These are phyloP conservation scores for Cryptoleucopteryx plumbea DNA, from an alignment of 2,113 vertebrate genomes.

Conservation along the genomic window DNA sequence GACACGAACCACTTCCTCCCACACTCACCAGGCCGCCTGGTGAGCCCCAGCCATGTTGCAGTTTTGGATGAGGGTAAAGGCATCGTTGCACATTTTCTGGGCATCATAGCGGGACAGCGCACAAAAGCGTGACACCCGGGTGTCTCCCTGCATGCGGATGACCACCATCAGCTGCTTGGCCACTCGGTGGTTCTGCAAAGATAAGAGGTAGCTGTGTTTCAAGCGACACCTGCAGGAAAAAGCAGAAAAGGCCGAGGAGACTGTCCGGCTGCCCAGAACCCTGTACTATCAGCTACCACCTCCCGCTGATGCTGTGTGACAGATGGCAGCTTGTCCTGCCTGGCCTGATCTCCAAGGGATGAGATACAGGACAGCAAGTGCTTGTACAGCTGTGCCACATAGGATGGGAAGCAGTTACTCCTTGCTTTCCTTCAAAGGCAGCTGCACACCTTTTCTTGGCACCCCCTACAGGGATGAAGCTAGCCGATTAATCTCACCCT, in stretches of 20 bases:
- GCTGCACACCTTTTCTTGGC: neutral
- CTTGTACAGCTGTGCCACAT: neutral
- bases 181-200: slow-evolving; percentile 85
- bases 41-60: slow-evolving; percentile 85
- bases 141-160: slow-evolving; percentile 82
- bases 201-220: neutral
- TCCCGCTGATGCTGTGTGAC: neutral
- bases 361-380: neutral
- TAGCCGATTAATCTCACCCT: neutral
- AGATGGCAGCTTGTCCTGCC: neutral
- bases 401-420: neutral
- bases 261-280: neutral
- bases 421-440: neutral
- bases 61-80: slow-evolving; percentile 85
- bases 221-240: slow-evolving; percentile 38
- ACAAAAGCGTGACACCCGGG: slow-evolving; percentile 85
- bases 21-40: slow-evolving; percentile 86
- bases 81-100: slow-evolving; percentile 82
- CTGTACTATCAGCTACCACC: neutral
- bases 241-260: neutral
- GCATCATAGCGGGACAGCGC: slow-evolving; percentile 86
- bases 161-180: slow-evolving; percentile 84
- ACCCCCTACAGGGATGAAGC: fast-evolving
- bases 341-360: neutral
- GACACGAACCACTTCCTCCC: neutral